Conservation (phyloP, 2,797 vertebrate genomes). For the Pipistrellus pipistrellus region DNA sequence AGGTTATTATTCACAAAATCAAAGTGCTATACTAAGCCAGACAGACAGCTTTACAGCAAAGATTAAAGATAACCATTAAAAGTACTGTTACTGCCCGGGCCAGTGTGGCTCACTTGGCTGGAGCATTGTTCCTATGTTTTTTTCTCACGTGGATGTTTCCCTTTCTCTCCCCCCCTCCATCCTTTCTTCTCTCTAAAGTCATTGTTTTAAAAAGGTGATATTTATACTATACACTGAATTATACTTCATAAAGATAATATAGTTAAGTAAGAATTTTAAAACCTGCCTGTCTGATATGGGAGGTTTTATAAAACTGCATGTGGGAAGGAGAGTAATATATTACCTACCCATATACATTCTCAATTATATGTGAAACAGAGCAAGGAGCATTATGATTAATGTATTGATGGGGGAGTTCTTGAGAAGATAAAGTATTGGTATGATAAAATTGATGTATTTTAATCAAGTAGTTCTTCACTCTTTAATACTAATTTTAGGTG, state of each 20-base stretch:
- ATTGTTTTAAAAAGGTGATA: background rate
- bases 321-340: background rate
- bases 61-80: conserved; percentile 52
- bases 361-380: conserved; percentile 3
- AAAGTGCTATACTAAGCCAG: conserved; percentile 6
- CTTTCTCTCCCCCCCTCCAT: too few species aligned
- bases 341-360: conserved; percentile 9
- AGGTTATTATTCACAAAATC: conserved; percentile 43
- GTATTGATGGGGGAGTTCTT: background rate
- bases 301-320: background rate
- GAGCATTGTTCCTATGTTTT: background rate
- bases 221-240: background rate
- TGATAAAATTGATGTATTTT: conserved; percentile 8
- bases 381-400: background rate
- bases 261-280: background rate
- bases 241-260: conserved; percentile 2
- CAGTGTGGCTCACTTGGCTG: background rate
- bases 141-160: too few species aligned
- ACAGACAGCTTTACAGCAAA: conserved; percentile 30
- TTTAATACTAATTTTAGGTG: conserved; percentile 56
- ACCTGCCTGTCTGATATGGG: background rate
- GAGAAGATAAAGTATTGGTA: background rate
- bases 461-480: conserved; percentile 14
- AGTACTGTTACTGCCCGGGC: background rate
- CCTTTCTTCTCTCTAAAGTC: background rate